Percentiles rank a stretch among this genome's conserved stretches.
Conservation (phyloP, 2,113 vertebrate genomes). For the Bungarus multicinctus region DNA sequence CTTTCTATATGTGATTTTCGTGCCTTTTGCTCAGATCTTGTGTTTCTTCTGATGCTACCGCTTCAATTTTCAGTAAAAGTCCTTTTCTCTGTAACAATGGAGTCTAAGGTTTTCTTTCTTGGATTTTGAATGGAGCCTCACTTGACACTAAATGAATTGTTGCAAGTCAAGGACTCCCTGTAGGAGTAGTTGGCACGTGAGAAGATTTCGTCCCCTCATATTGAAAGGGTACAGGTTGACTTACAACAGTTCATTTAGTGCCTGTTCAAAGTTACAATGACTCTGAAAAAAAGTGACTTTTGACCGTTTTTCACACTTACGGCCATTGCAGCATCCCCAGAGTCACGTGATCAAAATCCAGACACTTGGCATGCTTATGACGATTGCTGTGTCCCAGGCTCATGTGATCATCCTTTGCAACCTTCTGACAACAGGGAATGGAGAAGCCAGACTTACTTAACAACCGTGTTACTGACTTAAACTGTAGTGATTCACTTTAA, state of each 20-base stretch:
- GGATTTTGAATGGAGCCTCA: too few species aligned
- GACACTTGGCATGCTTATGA: background rate
- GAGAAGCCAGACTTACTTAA: background rate
- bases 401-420: background rate
- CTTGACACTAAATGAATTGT: background rate
- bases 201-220: background rate
- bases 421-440: background rate
- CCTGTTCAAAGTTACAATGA: background rate
- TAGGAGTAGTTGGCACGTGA: too few species aligned
- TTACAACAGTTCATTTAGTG: background rate
- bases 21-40: too few species aligned
- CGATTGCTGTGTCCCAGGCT: background rate
- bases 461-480: background rate
- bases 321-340: background rate
- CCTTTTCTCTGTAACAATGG: too few species aligned
- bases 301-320: background rate
- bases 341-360: background rate
- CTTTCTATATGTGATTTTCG: too few species aligned
- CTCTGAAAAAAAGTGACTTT: background rate
- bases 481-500: background rate
- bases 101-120: too few species aligned
- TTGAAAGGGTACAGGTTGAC: background rate
- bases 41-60: too few species aligned
- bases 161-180: too few species aligned
- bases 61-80: too few species aligned